Evolutionary conservation across 2,797 vertebrate species (phyloP).

Genomic region (Sebastes flavidus): DNA sequence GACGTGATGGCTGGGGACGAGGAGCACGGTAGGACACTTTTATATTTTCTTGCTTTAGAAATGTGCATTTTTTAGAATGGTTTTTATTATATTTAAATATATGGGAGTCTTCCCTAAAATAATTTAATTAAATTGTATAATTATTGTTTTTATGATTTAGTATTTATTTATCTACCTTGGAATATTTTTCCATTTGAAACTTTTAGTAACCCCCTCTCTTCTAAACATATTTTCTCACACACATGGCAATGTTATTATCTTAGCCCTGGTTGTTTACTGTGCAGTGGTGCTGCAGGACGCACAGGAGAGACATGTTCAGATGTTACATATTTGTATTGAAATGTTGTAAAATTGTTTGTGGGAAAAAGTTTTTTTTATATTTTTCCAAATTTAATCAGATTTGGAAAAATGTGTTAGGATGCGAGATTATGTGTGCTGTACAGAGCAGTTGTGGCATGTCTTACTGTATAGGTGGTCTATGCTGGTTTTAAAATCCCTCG

Average conservation of each 20-base stretch:
- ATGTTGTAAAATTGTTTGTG: neutral
- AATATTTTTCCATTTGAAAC: neutral
- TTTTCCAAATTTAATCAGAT: neutral
- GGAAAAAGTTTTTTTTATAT: neutral
- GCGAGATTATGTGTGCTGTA: neutral
- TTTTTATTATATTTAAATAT: neutral
- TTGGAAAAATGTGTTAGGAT: neutral
- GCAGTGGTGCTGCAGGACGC: neutral
- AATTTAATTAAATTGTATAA: neutral
- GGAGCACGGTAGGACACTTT: slow-evolving; percentile 65
- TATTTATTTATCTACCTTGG: neutral
- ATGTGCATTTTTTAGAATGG: neutral
- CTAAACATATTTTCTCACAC: neutral
- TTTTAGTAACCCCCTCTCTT: neutral
- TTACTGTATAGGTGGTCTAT: neutral
- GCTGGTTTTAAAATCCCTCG: neutral
- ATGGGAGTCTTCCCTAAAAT: neutral
- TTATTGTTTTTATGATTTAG: neutral
- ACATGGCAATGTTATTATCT: neutral
- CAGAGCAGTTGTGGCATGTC: neutral
- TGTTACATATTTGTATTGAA: neutral
- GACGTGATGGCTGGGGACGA: slow-evolving; percentile 51
- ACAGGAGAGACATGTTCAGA: neutral
- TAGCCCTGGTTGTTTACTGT: neutral
- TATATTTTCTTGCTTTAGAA: neutral